Evolutionary conservation across 2,113 vertebrate species (phyloP), one percentile per base, ranked within the genome.

Genomic region (Mastomys coucha): DNA sequence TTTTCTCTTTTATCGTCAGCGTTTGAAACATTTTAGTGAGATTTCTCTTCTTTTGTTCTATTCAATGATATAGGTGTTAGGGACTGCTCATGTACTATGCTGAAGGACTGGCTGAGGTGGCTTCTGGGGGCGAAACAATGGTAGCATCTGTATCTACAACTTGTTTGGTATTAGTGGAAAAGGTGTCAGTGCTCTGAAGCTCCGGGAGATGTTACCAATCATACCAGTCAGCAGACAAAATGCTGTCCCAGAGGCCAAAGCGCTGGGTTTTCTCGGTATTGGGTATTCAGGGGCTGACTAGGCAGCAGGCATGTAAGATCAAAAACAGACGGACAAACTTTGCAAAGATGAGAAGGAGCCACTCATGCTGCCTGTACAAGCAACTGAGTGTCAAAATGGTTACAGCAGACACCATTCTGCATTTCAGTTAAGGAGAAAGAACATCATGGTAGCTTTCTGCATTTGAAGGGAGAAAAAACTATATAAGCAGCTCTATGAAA

Each of bases 361-460:
- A 95, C 89, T 58, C 9, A 51, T 97, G 65, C 86, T 96, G 75
- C 76, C 67, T 80, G 2, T 0, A 0, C 65, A 69, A 60, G 88
- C 36, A 82, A 82, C 80, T 95, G 85, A 97, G 97, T 95, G 96
- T 97, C 87, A 93, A 98, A 97, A 97, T 96, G 97, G 73, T 95
- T 97, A 97, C 95, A 96, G 97, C 96, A 97, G 97, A 97, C 96
- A 97, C 72, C 89, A 97, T 97, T 97, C 80, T 77, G 63, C 94
- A 96, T 97, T 97, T 98, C 96, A 97, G 96, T 91, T 97, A 96
- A 97, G 97, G 98, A 98, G 96, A 92, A 96, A 94, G 88, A 98
- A 97, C 95, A 98, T 98, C 97, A 98, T 98, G 98, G 97, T 98
- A 95, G 97, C 97, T 98, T 98, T 95, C 97, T 98, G 93, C 92